Evolutionary conservation across 2,888 invertebrate genomes (phyloP).

Genomic region (Drosophila nigritarsus): DNA sequence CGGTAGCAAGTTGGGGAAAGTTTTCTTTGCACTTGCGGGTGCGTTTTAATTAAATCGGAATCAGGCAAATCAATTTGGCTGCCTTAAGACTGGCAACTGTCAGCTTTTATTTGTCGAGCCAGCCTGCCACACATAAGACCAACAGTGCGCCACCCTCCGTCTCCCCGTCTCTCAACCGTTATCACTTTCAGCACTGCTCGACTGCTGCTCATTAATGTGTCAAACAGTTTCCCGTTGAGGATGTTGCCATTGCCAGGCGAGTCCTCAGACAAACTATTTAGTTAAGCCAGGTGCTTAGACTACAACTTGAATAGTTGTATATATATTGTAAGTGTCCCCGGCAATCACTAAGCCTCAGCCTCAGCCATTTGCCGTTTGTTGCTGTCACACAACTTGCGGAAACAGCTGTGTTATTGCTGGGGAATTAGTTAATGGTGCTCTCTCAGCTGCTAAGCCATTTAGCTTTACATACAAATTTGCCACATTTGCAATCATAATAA

Average conservation of each 20-base stretch:
- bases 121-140: constrained; percentile 7
- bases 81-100: constrained; percentile 27
- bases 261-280: constrained; percentile 46
- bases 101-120: constrained; percentile 42
- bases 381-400: constrained; percentile 25
- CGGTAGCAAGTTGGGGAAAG: constrained; percentile 19
- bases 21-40: constrained; percentile 55
- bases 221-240: constrained; percentile 59
- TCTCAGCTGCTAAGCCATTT: constrained; percentile 11
- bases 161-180: not conserved
- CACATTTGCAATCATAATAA: constrained; percentile 7
- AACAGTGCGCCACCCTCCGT: too few species aligned
- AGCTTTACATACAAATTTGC: constrained; percentile 4
- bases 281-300: constrained; percentile 40
- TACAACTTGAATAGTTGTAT: constrained; percentile 25
- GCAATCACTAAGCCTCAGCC: constrained; percentile 7
- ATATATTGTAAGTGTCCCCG: not conserved
- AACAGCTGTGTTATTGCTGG: constrained; percentile 7
- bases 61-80: constrained; percentile 56
- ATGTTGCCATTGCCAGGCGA: constrained; percentile 38
- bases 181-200: constrained; percentile 30
- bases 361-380: constrained; percentile 24
- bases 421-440: constrained; percentile 16
- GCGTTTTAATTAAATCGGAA: constrained; percentile 70
- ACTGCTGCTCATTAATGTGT: constrained; percentile 64